Base-by-base conservation (phyloP, 2,113 vertebrate genomes). In the Notarius lentiginosus region DNA sequence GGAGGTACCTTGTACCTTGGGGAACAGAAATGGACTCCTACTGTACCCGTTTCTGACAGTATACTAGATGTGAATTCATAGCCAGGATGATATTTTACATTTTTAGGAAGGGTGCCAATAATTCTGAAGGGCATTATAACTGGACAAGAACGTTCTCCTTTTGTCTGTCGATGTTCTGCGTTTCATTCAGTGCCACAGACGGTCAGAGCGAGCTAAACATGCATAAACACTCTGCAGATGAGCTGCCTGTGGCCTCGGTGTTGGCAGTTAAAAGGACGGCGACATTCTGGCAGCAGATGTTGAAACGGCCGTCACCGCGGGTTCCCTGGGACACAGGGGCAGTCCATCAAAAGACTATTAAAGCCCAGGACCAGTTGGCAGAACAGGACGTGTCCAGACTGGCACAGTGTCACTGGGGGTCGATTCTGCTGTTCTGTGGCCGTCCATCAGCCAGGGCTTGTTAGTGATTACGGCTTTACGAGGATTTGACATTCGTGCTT, bases 321-420 rank as follows among this genome's bases (percentile, higher is more conserved):
- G 63, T 75, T 72, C 47, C 12, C 53, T 5, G 68, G 20, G 68
- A 90, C 90, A 87, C 89, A 91, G 90, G 90, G 92, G 83, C 84
- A 70, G 83, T 89, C 87, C 92, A 93, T 94, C 91, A 94, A 92
- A 93, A 90, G 72, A 70, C 89, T 88, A 93, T 93, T 92, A 93
- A 91, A 90, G 88, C 86, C 87, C 89, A 58, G 56, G 88, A 91
- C 89, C 56, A 90, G 87, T 88, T 91, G 88, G 90, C 92, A 91
- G 90, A 92, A 58, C 58, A 90, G 86, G 79, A 80, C 87, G 87
- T 91, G 93, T 75, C 87, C 91, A 90, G 91, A 92, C 91, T 88
- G 89, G 86, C 88, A 27, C 77, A 30, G 65, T 79, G 72, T 87
- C 87, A 88, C 79, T 70, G 84, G 88, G 86, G 86, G 84, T 87